Evolutionary conservation across 2,797 vertebrate genomes (phyloP), one percentile per base, ranked within the genome.

Genomic region (Diceros bicornis): DNA sequence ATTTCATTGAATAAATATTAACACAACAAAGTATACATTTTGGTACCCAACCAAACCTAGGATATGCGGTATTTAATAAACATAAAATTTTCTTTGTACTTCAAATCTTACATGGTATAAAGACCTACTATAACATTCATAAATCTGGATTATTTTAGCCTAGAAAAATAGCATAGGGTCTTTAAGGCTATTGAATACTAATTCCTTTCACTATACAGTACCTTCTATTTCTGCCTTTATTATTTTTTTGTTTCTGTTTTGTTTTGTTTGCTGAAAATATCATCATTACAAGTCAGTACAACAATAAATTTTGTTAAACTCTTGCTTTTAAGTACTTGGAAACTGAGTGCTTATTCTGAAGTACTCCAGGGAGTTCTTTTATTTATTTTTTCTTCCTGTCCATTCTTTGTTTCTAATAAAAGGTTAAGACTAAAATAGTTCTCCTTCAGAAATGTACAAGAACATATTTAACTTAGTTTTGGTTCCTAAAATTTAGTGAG

Each of bases 331-430:
- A 93, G 69, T 47, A 71, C 34, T 61, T 89, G n/a, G 37, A 91
- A 71, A 84, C 27, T 81, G 27, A 95, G 10, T 69, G 62, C 32
- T 94, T 37, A 6, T 50, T 85, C n/a, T 84, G 4, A 85, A 75
- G 25, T 61, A 87, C 21, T 72, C 41, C 7, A 34, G 47, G 57
- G 34, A 94, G 68, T 6, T 47, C 2, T 85, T 34, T 66, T 59
- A 37, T 68, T 89, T 69, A 52, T 89, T 85, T 93, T 94, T 78
- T 59, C 62, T 79, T 92, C 41, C 23, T 94, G 21, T 66, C 32
- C 12, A 16, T 84, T 87, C 84, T 92, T 75, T 92, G 50, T 18
- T 96, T 95, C 59, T 94, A 74, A 95, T 91, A 85, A 90, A 94
- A 92, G 11, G 0, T 64, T 86, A 72, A 79, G 44, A 85, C 52